Conservation (phyloP, 2,113 vertebrate genomes). For the Scolopax mira region DNA sequence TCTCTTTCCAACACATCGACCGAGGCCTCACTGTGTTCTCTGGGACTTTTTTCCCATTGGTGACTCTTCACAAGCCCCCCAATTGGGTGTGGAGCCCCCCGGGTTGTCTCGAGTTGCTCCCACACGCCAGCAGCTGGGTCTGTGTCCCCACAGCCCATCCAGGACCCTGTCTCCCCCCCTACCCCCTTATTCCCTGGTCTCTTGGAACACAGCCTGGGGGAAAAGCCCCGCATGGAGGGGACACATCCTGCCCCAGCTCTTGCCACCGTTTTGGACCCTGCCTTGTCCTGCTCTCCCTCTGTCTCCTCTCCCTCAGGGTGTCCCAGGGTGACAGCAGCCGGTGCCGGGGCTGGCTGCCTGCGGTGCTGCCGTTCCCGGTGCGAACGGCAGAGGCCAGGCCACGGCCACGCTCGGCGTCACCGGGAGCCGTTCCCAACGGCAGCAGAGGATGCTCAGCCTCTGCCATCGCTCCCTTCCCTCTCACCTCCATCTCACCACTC, state of each 20-base stretch:
- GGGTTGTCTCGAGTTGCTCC: neutral
- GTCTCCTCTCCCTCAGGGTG: neutral
- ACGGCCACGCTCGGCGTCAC: neutral
- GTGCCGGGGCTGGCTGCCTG: neutral
- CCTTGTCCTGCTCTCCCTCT: accelerated
- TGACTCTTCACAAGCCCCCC: neutral
- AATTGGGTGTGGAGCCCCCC: no score
- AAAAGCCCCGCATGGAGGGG: accelerated
- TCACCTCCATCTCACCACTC: neutral
- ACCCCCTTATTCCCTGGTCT: accelerated
- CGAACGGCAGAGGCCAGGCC: conserved; percentile 55
- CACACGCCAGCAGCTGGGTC: accelerated
- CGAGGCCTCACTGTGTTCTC: accelerated
- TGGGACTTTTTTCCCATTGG: neutral
- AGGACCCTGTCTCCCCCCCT: neutral
- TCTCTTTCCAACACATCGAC: neutral
- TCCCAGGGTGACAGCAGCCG: neutral
- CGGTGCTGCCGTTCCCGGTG: conserved; percentile 24
- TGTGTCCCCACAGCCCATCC: accelerated
- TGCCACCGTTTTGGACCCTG: accelerated
- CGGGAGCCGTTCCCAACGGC: neutral
- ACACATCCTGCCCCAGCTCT: neutral
- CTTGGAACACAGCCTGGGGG: accelerated
- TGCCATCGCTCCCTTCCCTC: neutral
- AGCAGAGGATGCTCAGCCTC: neutral